Conservation (phyloP, 1,140 invertebrate genomes). For the Anastrepha obliqua region DNA sequence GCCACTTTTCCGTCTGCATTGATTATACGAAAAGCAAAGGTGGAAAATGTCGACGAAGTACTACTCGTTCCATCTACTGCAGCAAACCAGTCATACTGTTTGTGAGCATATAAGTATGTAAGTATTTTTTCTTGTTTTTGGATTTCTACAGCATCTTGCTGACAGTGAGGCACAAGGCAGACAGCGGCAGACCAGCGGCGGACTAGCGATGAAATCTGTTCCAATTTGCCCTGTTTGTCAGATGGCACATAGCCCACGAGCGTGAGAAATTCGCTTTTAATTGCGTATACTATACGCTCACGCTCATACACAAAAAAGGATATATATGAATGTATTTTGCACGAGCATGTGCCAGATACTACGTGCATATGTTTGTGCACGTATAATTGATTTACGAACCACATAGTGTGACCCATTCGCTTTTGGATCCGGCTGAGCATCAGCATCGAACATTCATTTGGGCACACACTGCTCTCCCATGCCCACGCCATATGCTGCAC, state of each 20-base stretch:
- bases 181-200: no score
- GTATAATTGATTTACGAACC: slow-evolving; percentile 13
- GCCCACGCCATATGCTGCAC: neutral
- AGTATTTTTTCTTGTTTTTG: neutral
- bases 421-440: neutral
- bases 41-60: neutral
- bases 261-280: slow-evolving; percentile 42
- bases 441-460: neutral
- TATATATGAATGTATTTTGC: neutral
- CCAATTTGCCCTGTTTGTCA: slow-evolving; percentile 40
- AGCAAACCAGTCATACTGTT: neutral
- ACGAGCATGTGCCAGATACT: neutral
- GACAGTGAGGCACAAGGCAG: no score
- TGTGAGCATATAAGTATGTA: neutral
- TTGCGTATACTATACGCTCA: neutral
- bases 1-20: slow-evolving; percentile 22
- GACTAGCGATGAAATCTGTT: slow-evolving; percentile 20
- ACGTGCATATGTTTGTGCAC: no score
- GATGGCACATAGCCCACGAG: slow-evolving; percentile 18
- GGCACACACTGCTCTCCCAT: neutral
- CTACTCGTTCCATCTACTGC: neutral
- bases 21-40: slow-evolving; percentile 8
- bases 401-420: neutral
- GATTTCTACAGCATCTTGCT: no score
- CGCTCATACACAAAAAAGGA: neutral